Conservation (phyloP, 1,140 invertebrate species). For the Ladona fulva region DNA sequence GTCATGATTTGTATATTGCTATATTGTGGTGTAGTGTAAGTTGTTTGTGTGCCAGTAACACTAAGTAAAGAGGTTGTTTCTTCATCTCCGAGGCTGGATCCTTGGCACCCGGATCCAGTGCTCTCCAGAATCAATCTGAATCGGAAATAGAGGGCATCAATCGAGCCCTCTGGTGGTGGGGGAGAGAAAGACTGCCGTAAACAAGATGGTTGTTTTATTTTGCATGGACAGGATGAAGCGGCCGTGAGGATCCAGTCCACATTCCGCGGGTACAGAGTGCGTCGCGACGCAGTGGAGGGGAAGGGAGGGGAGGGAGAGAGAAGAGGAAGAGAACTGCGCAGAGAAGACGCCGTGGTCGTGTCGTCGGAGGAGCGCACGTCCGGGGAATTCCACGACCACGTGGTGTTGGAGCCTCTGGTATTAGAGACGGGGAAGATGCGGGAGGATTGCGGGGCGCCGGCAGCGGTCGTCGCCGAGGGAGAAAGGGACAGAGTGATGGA, state of each 20-base stretch:
- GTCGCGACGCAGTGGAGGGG: slow-evolving; percentile 18
- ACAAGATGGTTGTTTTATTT: too few relatives aligned
- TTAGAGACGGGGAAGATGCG: slow-evolving; percentile 25
- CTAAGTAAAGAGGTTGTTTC: too few relatives aligned
- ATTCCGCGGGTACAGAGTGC: slow-evolving; percentile 35
- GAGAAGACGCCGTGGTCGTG: slow-evolving; percentile 28
- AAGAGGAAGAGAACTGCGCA: slow-evolving; percentile 17
- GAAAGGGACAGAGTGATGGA: too few relatives aligned
- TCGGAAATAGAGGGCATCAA: too few relatives aligned
- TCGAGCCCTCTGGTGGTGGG: too few relatives aligned
- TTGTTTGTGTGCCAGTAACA: too few relatives aligned
- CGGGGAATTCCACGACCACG: slow-evolving; percentile 36
- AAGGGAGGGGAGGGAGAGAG: neutral
- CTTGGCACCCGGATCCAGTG: too few relatives aligned
- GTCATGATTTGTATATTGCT: too few relatives aligned
- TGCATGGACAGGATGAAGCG: slow-evolving; percentile 29
- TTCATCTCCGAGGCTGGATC: too few relatives aligned
- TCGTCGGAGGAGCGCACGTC: slow-evolving; percentile 30
- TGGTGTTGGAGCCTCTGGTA: slow-evolving; percentile 32
- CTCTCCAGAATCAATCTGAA: too few relatives aligned
- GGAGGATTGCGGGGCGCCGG: neutral
- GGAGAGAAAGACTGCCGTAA: too few relatives aligned
- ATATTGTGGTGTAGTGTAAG: too few relatives aligned
- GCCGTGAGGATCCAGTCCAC: slow-evolving; percentile 42
- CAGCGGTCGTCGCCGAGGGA: neutral